phyloP scores from a whole-genome alignment of 2,797 vertebrate genomes.

The Pangasius krempfi region DNA sequence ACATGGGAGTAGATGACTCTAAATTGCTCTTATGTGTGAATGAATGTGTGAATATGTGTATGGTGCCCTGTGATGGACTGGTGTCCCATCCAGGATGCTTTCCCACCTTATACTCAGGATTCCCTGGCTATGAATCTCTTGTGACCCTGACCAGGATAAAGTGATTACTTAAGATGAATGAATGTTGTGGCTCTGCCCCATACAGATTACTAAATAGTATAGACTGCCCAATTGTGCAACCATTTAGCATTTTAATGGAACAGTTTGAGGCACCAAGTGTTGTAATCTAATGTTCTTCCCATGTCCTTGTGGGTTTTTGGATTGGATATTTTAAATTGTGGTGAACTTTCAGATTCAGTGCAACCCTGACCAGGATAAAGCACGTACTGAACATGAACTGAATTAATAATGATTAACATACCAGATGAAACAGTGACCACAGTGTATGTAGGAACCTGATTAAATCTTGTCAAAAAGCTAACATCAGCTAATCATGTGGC shows the following conservation, averaged over 20 bases:
- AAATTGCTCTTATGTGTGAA: not conserved
- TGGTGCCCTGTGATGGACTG: not conserved
- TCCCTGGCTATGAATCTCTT: not conserved
- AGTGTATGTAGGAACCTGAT: too few relatives aligned
- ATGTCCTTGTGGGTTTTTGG: not conserved
- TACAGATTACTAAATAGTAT: not conserved
- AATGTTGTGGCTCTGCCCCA: not conserved
- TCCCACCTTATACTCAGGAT: not conserved
- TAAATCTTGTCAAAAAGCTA: not conserved
- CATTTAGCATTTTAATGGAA: not conserved
- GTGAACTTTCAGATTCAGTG: not conserved
- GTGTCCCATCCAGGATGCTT: not conserved
- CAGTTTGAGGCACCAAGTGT: not conserved
- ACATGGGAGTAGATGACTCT: not conserved
- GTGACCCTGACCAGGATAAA: not conserved
- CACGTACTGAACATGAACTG: not conserved
- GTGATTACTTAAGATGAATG: not conserved
- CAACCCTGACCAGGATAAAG: not conserved
- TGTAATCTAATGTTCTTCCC: not conserved
- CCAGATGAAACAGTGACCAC: too few relatives aligned
- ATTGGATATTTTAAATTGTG: not conserved
- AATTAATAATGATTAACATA: not conserved
- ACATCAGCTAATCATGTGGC: not conserved
- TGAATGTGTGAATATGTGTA: not conserved
- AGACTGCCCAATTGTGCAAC: not conserved